A percentile compares a stretch with the other conserved stretches of the same genome.
phyloP scores from a whole-genome alignment of 2,113 vertebrate genomes.

The Oceanites oceanicus region DNA sequence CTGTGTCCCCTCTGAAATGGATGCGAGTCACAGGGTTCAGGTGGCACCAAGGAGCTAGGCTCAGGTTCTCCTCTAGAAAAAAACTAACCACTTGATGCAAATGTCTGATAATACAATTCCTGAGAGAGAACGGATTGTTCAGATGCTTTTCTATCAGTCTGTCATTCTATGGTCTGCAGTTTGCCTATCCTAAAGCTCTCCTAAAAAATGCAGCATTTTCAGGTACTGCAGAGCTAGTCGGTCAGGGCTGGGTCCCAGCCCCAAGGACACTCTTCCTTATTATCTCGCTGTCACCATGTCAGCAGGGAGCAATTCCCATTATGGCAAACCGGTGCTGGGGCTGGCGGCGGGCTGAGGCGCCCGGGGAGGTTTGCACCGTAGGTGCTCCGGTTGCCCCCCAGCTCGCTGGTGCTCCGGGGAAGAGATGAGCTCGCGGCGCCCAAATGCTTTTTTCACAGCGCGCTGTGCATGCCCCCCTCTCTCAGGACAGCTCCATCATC shows the following conservation, averaged over 20 bases:
- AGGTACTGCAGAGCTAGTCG: background rate
- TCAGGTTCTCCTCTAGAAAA: background rate
- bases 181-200: background rate
- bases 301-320: background rate
- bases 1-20: accelerated
- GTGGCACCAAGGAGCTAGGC: background rate
- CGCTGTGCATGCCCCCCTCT: background rate
- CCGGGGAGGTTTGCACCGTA: accelerated
- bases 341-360: background rate
- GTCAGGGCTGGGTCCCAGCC: background rate
- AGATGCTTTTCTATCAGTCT: accelerated
- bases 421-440: background rate
- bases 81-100: accelerated
- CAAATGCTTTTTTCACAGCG: too few relatives aligned
- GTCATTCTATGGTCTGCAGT: background rate
- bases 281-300: background rate
- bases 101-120: background rate
- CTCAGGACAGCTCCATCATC: accelerated
- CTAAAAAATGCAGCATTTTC: accelerated
- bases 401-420: accelerated
- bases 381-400: background rate
- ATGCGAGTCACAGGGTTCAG: accelerated
- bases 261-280: background rate
- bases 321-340: background rate
- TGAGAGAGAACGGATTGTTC: background rate